These are phyloP conservation scores for Pedetes capensis DNA, from an alignment of 2,113 vertebrate genomes.

Conservation along the genomic window DNA sequence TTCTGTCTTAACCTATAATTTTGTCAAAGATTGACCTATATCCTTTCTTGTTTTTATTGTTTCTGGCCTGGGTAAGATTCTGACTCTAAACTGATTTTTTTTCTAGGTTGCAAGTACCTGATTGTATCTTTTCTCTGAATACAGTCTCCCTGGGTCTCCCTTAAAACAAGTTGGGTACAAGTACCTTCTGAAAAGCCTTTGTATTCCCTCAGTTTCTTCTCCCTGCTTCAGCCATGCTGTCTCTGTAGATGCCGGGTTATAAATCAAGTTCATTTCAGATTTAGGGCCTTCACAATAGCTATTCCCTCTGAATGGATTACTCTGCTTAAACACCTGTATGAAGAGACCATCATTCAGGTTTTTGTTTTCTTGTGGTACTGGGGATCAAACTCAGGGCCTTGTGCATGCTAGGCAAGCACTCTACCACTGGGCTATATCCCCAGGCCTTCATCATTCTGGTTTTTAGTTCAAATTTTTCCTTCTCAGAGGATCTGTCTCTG, in stretches of 20 bases:
- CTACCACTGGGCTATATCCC: too few relatives aligned
- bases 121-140: neutral
- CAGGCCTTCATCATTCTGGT: neutral
- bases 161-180: neutral
- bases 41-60: neutral
- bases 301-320: neutral
- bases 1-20: neutral
- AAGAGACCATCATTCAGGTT: neutral
- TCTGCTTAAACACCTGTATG: neutral
- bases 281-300: neutral
- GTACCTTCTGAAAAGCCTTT: neutral
- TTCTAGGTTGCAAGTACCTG: neutral
- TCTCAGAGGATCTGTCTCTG: neutral
- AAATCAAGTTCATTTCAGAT: neutral
- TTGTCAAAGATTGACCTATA: neutral
- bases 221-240: neutral
- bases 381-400: too few relatives aligned
- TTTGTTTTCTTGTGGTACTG: too few relatives aligned
- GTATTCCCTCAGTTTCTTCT: neutral
- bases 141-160: neutral
- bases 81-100: neutral
- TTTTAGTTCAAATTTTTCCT: neutral
- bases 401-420: too few relatives aligned
- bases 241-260: neutral
- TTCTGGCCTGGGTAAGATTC: neutral